Percentiles rank a stretch among this genome's conserved stretches.
Conservation (phyloP, 2,888 invertebrate species). For the Dasysyrphus tricinctus region DNA sequence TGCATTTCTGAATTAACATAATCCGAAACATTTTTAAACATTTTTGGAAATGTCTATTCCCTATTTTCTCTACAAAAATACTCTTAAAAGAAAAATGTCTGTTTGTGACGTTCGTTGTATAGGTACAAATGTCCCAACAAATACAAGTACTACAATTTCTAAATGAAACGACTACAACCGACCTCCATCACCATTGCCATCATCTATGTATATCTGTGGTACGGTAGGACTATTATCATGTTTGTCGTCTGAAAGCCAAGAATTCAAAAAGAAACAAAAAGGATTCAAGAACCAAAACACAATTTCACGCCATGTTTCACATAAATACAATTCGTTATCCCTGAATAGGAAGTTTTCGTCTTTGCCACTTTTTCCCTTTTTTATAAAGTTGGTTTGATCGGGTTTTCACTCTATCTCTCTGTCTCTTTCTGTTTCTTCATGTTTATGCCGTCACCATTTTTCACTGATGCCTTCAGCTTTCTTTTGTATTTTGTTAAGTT, state of each 20-base stretch:
- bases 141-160: conserved; percentile 3
- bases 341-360: conserved; percentile 69
- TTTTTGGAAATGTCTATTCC: background rate
- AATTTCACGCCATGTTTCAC: conserved; percentile 83
- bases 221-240: conserved; percentile 15
- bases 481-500: conserved; percentile 58
- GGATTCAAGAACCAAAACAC: conserved; percentile 79
- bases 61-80: background rate
- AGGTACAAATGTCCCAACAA: conserved; percentile 16
- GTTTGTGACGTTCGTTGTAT: background rate
- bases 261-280: conserved; percentile 73
- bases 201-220: conserved; percentile 18
- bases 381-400: conserved; percentile 3
- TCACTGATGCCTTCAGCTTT: conserved; percentile 41
- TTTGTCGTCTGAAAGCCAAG: conserved; percentile 34
- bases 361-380: conserved; percentile 61
- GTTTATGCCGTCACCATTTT: conserved; percentile 20
- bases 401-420: background rate
- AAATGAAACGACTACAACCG: background rate
- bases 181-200: conserved; percentile 30
- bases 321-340: conserved; percentile 79
- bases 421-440: conserved; percentile 6
- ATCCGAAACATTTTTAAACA: background rate
- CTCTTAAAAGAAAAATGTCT: background rate
- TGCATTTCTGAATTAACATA: background rate